Evolutionary conservation across 64 coral and sea anemone genomes (phyloP).

Genomic region (Dendronephthya gigantea): DNA sequence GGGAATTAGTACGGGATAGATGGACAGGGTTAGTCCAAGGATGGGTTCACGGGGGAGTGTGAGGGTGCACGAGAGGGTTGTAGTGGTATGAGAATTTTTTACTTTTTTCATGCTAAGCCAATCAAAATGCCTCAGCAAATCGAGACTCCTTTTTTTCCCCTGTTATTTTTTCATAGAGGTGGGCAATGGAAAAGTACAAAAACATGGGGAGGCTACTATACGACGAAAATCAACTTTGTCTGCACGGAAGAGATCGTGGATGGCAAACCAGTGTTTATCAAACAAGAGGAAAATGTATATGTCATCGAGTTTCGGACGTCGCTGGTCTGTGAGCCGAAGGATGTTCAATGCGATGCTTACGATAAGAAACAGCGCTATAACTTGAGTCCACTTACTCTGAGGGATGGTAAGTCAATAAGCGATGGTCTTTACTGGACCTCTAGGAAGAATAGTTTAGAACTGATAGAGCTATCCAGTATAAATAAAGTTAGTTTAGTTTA

Average conservation of each 20-base stretch:
- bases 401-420: conserved; percentile 15
- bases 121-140: background rate
- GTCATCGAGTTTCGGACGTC: conserved; percentile 75
- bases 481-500: no score
- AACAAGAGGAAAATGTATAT: conserved; percentile 39
- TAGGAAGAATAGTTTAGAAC: no score
- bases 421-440: no score
- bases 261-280: conserved; percentile 48
- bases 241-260: conserved; percentile 57
- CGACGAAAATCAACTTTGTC: conserved; percentile 48
- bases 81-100: no score
- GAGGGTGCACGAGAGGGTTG: no score
- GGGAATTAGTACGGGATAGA: no score
- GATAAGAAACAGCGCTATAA: conserved; percentile 41
- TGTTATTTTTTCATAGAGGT: conserved; percentile 15
- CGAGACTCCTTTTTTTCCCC: background rate
- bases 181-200: conserved; percentile 37
- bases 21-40: no score
- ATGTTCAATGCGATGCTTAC: conserved; percentile 53
- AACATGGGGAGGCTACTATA: conserved; percentile 33
- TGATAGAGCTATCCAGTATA: no score
- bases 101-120: no score
- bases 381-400: conserved; percentile 52
- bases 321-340: conserved; percentile 51
- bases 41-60: no score